These are phyloP conservation scores for Hydrochoerus hydrochaeris DNA, from an alignment of 2,113 vertebrate species.

Conservation along the genomic window DNA sequence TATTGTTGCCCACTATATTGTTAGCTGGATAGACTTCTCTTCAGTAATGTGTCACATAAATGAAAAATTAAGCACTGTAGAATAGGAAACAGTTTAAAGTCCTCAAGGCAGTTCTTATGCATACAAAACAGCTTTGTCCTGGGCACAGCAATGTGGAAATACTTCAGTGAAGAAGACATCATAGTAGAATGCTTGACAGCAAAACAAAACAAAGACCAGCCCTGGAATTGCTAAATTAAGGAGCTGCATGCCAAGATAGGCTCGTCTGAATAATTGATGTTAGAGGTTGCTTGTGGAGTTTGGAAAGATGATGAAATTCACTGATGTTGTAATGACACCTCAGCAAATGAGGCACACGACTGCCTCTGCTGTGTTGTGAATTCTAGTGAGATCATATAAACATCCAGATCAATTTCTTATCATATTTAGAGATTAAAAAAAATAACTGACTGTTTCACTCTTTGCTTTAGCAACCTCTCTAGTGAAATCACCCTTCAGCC, in stretches of 20 bases:
- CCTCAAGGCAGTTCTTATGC: constrained; percentile 72
- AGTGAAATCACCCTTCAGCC: constrained; percentile 39
- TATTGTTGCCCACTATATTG: constrained; percentile 80
- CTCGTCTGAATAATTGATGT: constrained; percentile 76
- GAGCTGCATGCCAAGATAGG: constrained; percentile 75
- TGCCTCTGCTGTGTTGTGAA: constrained; percentile 37
- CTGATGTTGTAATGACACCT: constrained; percentile 69
- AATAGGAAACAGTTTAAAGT: constrained; percentile 82
- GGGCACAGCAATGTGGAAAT: constrained; percentile 78
- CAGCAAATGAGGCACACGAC: constrained; percentile 56
- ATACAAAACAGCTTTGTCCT: constrained; percentile 82
- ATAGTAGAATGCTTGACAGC: constrained; percentile 81
- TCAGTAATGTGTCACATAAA: constrained; percentile 82
- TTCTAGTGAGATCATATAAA: constrained; percentile 64
- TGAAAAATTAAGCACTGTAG: constrained; percentile 85
- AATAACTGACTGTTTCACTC: constrained; percentile 36
- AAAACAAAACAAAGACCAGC: constrained; percentile 81
- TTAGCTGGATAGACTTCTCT: constrained; percentile 83
- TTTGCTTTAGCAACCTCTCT: constrained; percentile 38
- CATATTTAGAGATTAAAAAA: constrained; percentile 37
- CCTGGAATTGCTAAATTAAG: constrained; percentile 71
- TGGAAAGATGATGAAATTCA: constrained; percentile 61
- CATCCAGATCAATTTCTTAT: constrained; percentile 54
- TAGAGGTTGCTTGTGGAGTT: constrained; percentile 48
- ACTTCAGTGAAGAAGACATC: constrained; percentile 80